Conservation (phyloP, 2,797 vertebrate genomes). For the Siniperca undulata region DNA sequence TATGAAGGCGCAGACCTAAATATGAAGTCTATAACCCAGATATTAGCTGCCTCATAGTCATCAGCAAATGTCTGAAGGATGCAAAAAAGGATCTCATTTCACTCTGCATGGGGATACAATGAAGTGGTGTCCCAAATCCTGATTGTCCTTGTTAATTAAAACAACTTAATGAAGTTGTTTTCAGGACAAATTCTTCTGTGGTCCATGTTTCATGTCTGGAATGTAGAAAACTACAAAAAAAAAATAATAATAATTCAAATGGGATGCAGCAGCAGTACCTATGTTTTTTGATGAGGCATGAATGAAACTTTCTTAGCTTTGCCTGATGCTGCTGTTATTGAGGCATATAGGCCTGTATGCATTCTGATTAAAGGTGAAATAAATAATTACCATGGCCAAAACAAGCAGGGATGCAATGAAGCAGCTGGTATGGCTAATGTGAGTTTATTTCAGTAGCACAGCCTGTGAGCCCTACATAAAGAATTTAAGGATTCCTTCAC, state of each 20-base stretch:
- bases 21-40: conserved; percentile 58
- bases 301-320: not conserved
- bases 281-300: not conserved
- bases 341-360: not conserved
- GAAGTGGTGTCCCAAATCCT: conserved; percentile 42
- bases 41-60: conserved; percentile 26
- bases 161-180: conserved; percentile 48
- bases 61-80: conserved; percentile 24
- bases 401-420: not conserved
- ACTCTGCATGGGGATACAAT: conserved; percentile 8
- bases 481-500: not conserved
- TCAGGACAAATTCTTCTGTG: conserved; percentile 26
- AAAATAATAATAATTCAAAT: not conserved
- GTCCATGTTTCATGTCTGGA: not conserved
- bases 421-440: not conserved
- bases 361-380: not conserved
- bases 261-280: not conserved
- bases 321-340: not conserved
- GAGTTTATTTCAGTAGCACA: not conserved
- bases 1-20: conserved; percentile 54
- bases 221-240: not conserved
- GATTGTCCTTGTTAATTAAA: conserved; percentile 44
- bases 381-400: not conserved
- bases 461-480: not conserved
- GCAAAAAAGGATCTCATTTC: conserved; percentile 12